These are phyloP conservation scores for Cactoblastis cactorum DNA, from an alignment of 2,888 invertebrate genomes.

Conservation along the genomic window DNA sequence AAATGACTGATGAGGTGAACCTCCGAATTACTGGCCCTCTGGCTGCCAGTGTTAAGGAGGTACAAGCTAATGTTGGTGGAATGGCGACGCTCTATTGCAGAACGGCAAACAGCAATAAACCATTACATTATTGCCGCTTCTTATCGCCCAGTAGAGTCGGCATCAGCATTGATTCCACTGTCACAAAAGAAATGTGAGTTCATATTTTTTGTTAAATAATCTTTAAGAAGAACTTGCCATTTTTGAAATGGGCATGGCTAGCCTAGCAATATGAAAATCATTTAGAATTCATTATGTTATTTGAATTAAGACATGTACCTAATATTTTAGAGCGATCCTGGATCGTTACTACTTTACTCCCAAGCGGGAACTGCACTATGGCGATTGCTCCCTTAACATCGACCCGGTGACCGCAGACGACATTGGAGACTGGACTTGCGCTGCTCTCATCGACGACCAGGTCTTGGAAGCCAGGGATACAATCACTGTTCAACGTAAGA, in stretches of 20 bases:
- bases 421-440: conserved; percentile 70
- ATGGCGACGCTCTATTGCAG: conserved; percentile 57
- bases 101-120: conserved; percentile 55
- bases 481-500: conserved; percentile 27
- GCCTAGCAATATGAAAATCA: no score
- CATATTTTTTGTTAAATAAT: not conserved
- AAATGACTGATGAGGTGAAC: conserved; percentile 45
- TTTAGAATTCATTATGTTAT: no score
- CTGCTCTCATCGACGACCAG: conserved; percentile 50
- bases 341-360: conserved; percentile 64
- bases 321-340: conserved; percentile 49
- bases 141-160: conserved; percentile 55
- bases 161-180: conserved; percentile 55
- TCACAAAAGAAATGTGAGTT: conserved; percentile 59
- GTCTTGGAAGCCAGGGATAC: conserved; percentile 38
- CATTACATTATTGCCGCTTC: conserved; percentile 72
- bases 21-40: conserved; percentile 67
- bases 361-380: conserved; percentile 46
- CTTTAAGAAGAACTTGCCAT: no score
- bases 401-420: conserved; percentile 47
- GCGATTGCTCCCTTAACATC: conserved; percentile 71
- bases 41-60: conserved; percentile 46
- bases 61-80: conserved; percentile 34
- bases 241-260: no score
- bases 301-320: conserved; percentile 9